Evolutionary conservation across 2,113 vertebrate species (phyloP), one percentile per base, ranked within the genome.

Genomic region (Nesogale talazaci): DNA sequence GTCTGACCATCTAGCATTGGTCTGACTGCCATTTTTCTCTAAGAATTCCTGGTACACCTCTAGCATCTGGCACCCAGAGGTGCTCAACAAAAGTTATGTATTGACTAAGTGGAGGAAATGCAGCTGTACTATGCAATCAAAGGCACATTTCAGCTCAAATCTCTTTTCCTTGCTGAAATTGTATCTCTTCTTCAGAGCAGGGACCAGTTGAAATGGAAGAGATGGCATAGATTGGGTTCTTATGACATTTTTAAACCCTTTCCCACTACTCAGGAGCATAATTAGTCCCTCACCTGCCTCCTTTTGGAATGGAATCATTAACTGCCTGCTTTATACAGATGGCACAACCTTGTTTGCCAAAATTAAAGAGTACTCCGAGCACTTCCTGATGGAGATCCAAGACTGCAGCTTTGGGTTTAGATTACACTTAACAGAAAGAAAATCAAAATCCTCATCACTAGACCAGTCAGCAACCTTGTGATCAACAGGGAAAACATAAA

Each of bases 181-280:
- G 5, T 76, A 3, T 40, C 59, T 93, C 82, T 78, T 77, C 27
- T 84, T 72, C 63, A 85, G 57, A 82, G 57, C 40, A 46, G 72
- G 88, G 56, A 69, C 42, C 85, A 72, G 38, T 92, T 93, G 61
- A 84, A 83, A 61, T 20, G 42, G 36, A 86, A 87, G 52, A 83
- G 20, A 16, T 79, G 36, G 69, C 57, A 34, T 27, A 86, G 59
- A 29, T 65, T 59, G 75, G 40, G 42, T 61, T 91, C 67, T 27
- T 79, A 67, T 74, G 89, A 90, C 25, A 40, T 61, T 57, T 69
- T 88, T 74, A 70, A 70, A 89, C 6, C 56, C 42, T 77, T 4
- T 3, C 20, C 6, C 36, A 29, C 79, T 70, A 22, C 23, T 25
- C 22, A 12, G 72, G 63, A 83, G 52, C 22, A 59, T 3, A 63